A percentile compares a stretch with the other conserved stretches of the same genome.
Conservation (phyloP, 2,888 invertebrate species). For the Leptinotarsa tumamoca region DNA sequence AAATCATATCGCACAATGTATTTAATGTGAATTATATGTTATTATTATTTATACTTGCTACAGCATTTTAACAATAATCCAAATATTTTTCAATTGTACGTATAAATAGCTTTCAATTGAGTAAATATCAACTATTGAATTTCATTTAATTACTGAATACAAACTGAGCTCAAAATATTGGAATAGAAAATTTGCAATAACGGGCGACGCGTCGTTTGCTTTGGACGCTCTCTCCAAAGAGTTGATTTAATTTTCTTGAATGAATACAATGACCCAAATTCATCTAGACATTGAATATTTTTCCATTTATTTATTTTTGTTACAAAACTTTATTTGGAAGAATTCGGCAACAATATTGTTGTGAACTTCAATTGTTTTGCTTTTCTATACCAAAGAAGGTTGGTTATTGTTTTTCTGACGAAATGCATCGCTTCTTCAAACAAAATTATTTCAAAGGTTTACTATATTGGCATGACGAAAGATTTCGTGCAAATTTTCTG, state of each 20-base stretch:
- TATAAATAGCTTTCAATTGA: conserved; percentile 39
- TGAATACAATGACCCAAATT: too few relatives aligned
- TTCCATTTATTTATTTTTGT: too few relatives aligned
- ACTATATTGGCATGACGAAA: not conserved
- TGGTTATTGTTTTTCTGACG: not conserved
- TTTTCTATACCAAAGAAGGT: too few relatives aligned
- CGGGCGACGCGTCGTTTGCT: not conserved
- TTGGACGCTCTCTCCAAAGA: too few relatives aligned
- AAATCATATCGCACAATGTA: conserved; percentile 10
- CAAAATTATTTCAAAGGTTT: not conserved
- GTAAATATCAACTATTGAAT: conserved; percentile 34
- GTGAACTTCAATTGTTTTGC: too few relatives aligned
- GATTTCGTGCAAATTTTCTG: not conserved
- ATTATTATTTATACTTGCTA: conserved; percentile 30
- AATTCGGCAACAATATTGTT: too few relatives aligned
- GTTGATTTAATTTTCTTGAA: too few relatives aligned
- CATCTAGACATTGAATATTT: too few relatives aligned
- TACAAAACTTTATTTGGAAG: too few relatives aligned
- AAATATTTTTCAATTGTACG: conserved; percentile 40
- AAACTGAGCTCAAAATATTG: not conserved
- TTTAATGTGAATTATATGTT: conserved; percentile 20
- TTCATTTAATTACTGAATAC: conserved; percentile 30
- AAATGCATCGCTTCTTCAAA: not conserved
- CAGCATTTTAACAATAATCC: conserved; percentile 31
- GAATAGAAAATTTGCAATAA: not conserved